Percentiles rank a stretch among this genome's conserved stretches.
phyloP scores from a whole-genome alignment of 1,140 invertebrate genomes.

The Drosophila cardini region DNA sequence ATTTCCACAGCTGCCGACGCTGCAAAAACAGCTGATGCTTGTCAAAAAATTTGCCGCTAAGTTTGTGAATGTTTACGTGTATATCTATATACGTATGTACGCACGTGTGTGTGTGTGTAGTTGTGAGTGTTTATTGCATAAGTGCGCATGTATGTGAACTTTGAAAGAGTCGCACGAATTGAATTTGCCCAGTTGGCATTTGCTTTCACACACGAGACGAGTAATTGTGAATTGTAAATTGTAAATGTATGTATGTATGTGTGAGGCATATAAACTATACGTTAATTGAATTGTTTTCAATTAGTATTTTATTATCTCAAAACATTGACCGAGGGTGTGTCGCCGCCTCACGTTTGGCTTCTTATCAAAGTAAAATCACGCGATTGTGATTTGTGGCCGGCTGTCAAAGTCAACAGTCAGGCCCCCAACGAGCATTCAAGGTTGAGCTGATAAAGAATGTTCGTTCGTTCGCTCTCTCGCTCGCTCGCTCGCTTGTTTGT shows the following conservation, averaged over 20 bases:
- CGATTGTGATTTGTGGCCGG: slow-evolving; percentile 40
- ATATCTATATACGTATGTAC: slow-evolving; percentile 16
- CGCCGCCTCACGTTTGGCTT: slow-evolving; percentile 62
- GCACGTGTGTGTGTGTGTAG: slow-evolving; percentile 10
- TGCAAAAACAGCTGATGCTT: slow-evolving; percentile 72
- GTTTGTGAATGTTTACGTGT: not conserved
- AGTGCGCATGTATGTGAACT: slow-evolving; percentile 40
- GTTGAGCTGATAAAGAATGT: slow-evolving; percentile 48
- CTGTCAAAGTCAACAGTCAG: slow-evolving; percentile 21
- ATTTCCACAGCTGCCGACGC: slow-evolving; percentile 61
- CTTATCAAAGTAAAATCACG: slow-evolving; percentile 72
- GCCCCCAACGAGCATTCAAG: slow-evolving; percentile 65
- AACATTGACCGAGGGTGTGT: slow-evolving; percentile 57
- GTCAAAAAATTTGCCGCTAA: slow-evolving; percentile 57
- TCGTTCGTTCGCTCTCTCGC: too few relatives aligned
- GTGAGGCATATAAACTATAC: too few relatives aligned
- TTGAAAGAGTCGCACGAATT: slow-evolving; percentile 55
- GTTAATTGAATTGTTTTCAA: slow-evolving; percentile 12
- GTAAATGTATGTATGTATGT: not conserved
- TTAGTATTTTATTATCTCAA: slow-evolving; percentile 25
- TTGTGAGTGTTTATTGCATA: slow-evolving; percentile 3
- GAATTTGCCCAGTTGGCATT: slow-evolving; percentile 46
- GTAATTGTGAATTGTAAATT: slow-evolving; percentile 24
- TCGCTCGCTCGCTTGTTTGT: not conserved
- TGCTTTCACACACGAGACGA: slow-evolving; percentile 32